Conservation (phyloP, 35 echinoderm and acorn worm species). For the Amphiura filiformis region DNA sequence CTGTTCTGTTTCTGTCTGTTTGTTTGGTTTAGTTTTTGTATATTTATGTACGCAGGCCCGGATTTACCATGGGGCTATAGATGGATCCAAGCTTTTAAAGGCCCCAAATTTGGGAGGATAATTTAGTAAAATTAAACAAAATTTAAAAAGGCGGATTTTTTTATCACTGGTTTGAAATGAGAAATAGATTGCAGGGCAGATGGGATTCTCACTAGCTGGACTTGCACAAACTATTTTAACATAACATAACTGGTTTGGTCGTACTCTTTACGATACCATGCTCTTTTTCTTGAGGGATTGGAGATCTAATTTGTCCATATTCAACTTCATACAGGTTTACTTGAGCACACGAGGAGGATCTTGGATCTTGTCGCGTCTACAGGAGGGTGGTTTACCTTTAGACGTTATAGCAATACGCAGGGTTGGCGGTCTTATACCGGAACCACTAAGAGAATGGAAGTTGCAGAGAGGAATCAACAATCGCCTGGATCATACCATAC, state of each 20-base stretch:
- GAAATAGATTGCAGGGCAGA: not conserved
- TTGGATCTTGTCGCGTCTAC: slow-evolving; percentile 21
- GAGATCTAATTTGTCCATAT: not conserved
- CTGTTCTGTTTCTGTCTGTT: not conserved
- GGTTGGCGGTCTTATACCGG: not conserved
- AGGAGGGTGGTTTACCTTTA: not conserved
- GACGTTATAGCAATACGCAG: slow-evolving; percentile 1
- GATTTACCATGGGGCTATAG: too few relatives aligned
- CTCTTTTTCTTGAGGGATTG: too few relatives aligned
- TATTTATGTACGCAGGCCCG: too few relatives aligned
- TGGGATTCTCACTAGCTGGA: not conserved
- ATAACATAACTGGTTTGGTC: too few relatives aligned
- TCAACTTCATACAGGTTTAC: slow-evolving; percentile 13
- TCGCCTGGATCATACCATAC: not conserved
- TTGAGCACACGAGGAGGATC: slow-evolving; percentile 43
- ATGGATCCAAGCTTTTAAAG: too few relatives aligned
- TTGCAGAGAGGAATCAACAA: not conserved
- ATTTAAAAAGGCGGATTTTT: not conserved
- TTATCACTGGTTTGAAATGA: not conserved
- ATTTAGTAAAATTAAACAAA: not conserved
- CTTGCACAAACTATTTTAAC: not conserved
- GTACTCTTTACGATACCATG: too few relatives aligned
- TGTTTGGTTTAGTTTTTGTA: too few relatives aligned
- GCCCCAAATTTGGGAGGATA: not conserved
- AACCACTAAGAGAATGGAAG: not conserved